A percentile compares a stretch with the other conserved stretches of the same genome.
phyloP scores from a whole-genome alignment of 1,140 invertebrate species.

The Metaphire vulgaris region DNA sequence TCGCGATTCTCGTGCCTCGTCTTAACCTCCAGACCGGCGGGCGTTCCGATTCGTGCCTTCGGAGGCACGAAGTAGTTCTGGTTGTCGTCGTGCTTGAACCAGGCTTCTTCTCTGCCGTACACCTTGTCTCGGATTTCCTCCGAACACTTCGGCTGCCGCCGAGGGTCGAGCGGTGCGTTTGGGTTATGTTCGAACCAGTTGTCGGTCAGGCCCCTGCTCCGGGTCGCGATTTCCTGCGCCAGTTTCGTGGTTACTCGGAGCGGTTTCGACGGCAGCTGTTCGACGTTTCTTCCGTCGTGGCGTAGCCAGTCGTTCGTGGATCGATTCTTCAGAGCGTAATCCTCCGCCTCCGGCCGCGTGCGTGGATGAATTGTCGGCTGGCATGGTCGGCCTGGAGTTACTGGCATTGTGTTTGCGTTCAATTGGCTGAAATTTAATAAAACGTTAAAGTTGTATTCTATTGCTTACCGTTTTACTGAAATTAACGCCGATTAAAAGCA shows the following conservation, averaged over 20 bases:
- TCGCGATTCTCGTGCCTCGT: conserved; percentile 5
- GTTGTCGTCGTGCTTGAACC: conserved; percentile 30
- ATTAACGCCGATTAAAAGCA: too few relatives aligned
- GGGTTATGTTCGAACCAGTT: conserved; percentile 23
- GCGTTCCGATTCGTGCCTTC: background rate
- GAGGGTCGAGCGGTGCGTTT: conserved; percentile 4
- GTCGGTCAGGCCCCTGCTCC: conserved; percentile 15
- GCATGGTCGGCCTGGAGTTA: background rate
- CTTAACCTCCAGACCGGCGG: background rate
- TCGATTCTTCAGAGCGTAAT: conserved; percentile 11
- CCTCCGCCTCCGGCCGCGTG: conserved; percentile 18
- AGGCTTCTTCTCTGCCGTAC: conserved; percentile 13
- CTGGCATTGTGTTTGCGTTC: background rate
- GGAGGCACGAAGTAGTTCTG: conserved; percentile 11
- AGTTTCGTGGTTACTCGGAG: background rate
- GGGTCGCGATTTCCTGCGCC: conserved; percentile 16
- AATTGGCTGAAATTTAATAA: background rate
- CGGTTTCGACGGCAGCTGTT: background rate
- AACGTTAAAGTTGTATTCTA: too few relatives aligned
- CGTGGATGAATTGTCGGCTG: conserved; percentile 19
- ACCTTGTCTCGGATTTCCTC: conserved; percentile 11
- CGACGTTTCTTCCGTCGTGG: conserved; percentile 28
- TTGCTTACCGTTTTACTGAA: too few relatives aligned
- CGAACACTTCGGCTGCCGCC: background rate
- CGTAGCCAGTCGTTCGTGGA: conserved; percentile 21